These are phyloP conservation scores for Muntiacus muntjak DNA, from an alignment of 2,113 vertebrate genomes.

Conservation along the genomic window DNA sequence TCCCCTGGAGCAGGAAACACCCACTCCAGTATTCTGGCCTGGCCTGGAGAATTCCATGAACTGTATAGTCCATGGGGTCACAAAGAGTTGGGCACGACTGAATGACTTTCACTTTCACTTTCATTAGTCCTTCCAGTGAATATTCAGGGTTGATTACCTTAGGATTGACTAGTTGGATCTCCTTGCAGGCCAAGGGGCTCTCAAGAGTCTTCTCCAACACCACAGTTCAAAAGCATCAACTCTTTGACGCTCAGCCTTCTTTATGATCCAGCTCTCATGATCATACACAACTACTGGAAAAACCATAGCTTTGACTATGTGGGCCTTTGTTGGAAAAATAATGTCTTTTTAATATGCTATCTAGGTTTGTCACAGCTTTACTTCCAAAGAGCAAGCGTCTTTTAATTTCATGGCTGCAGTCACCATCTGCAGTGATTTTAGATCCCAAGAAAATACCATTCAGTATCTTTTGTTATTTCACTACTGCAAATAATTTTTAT, in stretches of 20 bases:
- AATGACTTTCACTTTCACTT: not conserved
- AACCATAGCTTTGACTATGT: not conserved
- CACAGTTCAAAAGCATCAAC: not conserved
- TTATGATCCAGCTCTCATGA: not conserved
- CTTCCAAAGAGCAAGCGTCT: not conserved
- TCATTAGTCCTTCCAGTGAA: not conserved
- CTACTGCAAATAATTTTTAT: not conserved
- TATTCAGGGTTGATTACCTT: not conserved
- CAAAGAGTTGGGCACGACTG: not conserved
- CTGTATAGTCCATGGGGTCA: not conserved
- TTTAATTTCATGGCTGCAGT: not conserved
- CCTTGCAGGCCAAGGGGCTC: not conserved
- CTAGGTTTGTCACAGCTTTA: not conserved
- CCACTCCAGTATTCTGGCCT: not conserved
- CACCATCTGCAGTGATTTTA: not conserved
- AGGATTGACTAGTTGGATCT: not conserved
- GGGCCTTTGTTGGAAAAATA: not conserved
- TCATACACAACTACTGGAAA: not conserved
- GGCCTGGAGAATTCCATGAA: not conserved
- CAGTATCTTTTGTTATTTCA: not conserved
- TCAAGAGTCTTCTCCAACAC: not conserved
- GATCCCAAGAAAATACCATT: not conserved
- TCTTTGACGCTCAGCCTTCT: not conserved
- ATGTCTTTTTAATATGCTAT: not conserved
- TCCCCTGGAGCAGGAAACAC: not conserved